Evolutionary conservation across 2,797 vertebrate species (phyloP), one percentile per base, ranked within the genome.

Genomic region (Pipistrellus nathusii): DNA sequence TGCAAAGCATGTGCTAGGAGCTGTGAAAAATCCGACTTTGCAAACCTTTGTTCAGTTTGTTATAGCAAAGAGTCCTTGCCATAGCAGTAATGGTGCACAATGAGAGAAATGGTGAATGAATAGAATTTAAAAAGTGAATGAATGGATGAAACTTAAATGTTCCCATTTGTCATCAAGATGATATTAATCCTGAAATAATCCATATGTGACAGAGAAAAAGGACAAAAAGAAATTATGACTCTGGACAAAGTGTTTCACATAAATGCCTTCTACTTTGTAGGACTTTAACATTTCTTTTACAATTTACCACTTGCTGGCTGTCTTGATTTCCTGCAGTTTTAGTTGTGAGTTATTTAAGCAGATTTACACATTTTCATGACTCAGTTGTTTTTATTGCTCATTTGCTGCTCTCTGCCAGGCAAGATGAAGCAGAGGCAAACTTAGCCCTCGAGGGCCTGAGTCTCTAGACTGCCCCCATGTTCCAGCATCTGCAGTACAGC

Each of bases 251-350:
- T 25, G 5, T 14, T 48, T 94, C 90, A 35, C 2, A 92, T 17
- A 83, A n/a, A 27, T 55, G 8, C 3, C 8, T 91, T 81, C 46
- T 53, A 27, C 14, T 92, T 90, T 76, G 2, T 44, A 80, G 2
- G n/a, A 72, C 11, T 93, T 64, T 59, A 68, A 81, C 46, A 53
- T 83, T 75, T 66, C 64, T 69, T 66, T 21, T 51, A 17, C 23
- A 44, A 44, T 75, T 78, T 62, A 41, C 2, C 27, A 64, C 18
- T 72, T 81, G 51, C 32, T 80, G 55, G 17, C 13, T 66, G 1
- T 25, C 25, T 88, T 85, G 72, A 55, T 41, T 90, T 94, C 35
- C n/a, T 90, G 32, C 10, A 66, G n/a, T 30, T 72, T 95, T 38
- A 59, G 2, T 69, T 62, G 8, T 68, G 21, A 89, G 57, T 64